Conservation (phyloP, 2,113 vertebrate genomes). For the Malurus elegans region DNA sequence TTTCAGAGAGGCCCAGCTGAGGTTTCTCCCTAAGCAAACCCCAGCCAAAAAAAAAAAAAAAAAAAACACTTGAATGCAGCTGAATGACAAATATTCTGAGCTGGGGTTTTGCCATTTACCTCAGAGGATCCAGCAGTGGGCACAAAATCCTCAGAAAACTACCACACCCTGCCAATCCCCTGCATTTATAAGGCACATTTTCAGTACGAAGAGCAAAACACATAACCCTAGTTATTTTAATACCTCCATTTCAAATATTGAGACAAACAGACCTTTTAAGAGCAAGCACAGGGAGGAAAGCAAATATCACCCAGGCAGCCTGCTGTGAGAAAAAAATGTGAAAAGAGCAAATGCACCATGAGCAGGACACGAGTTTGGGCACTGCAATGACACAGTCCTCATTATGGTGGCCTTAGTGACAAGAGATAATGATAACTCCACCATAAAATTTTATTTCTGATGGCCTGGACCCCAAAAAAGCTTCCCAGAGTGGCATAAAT, state of each 20-base stretch:
- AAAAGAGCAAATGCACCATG: not conserved
- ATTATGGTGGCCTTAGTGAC: not conserved
- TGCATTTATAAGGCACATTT: not conserved
- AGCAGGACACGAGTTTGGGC: not conserved
- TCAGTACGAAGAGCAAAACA: not conserved
- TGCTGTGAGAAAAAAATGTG: not conserved
- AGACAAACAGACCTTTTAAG: not conserved
- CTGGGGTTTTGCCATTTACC: not conserved
- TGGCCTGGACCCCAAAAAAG: accelerated
- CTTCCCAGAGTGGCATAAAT: not conserved
- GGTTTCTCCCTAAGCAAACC: not conserved
- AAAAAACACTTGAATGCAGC: not conserved
- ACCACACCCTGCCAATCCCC: not conserved
- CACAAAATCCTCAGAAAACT: not conserved
- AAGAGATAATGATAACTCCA: not conserved
- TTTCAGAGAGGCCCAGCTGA: not conserved
- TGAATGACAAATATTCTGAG: not conserved
- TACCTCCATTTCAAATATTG: not conserved
- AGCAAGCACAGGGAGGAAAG: not conserved
- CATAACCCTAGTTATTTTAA: not conserved
- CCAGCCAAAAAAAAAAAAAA: not conserved
- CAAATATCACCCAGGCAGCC: not conserved
- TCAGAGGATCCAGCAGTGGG: not conserved
- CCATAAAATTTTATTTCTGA: not conserved
- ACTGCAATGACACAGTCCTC: not conserved